Conservation (phyloP, 2,113 vertebrate genomes). For the Protobothrops flavoviridis region DNA sequence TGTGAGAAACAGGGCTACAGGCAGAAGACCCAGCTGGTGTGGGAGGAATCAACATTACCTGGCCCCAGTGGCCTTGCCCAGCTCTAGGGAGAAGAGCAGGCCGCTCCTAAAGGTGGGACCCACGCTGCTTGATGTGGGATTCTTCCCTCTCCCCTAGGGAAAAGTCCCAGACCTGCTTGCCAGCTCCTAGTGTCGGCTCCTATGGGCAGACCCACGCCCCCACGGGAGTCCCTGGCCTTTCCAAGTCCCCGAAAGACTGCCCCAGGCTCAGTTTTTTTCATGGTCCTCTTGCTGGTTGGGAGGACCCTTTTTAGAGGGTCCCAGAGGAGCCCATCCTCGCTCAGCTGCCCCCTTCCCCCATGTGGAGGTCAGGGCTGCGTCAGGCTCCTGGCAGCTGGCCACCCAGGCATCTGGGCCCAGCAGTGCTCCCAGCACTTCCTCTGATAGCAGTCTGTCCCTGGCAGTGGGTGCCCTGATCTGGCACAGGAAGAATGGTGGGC, state of each 20-base stretch:
- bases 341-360: background rate
- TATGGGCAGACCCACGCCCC: background rate
- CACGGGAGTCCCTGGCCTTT: background rate
- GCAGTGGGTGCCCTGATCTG: slow-evolving; percentile 31
- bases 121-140: background rate
- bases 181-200: background rate
- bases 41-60: background rate
- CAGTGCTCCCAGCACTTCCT: too few relatives aligned
- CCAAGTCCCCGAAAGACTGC: background rate
- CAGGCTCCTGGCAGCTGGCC: background rate
- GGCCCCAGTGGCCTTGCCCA: background rate
- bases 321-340: background rate
- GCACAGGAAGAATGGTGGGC: slow-evolving; percentile 55
- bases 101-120: too few relatives aligned
- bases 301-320: background rate
- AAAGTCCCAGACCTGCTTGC: background rate
- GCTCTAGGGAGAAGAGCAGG: background rate
- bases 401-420: background rate
- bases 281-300: background rate
- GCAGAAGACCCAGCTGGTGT: background rate
- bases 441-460: background rate
- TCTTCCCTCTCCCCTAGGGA: background rate
- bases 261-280: too few relatives aligned
- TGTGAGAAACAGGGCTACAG: too few relatives aligned
- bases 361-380: background rate